Evolutionary conservation across 2,888 invertebrate genomes (phyloP), one percentile per base, ranked within the genome.

Genomic region (Eupithecia abbreviata): DNA sequence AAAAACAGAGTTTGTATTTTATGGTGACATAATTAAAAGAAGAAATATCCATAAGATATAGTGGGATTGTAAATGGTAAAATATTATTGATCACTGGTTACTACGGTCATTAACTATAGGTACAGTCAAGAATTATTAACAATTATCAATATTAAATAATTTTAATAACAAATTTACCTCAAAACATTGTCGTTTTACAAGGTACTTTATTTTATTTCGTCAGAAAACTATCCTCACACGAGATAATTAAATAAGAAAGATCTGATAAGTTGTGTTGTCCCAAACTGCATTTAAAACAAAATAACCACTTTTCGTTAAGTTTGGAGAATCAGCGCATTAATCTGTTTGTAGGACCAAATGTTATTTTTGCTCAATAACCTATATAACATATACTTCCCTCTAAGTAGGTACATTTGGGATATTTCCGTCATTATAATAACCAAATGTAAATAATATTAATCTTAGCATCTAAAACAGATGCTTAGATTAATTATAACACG

Each of bases 401-500:
- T 18, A 12, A 47, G 49, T 42, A 58, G 30, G 45, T 47, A 30
- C 58, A 58, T 74, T 65, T 41, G 18, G 65, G 51, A 71, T 68
- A 43, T 65, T 66, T 45, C 49, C 62, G 18, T 62, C 30, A 68
- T 58, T 68, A 69, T 73, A 70, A 65, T 47, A 47, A 43, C 7
- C 12, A 74, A 71, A 68, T 4, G 6, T 30, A 30, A 30, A 30
- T 30, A 30, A 30, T 30, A 30, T 30, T 30, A 30, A 30, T 30
- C 30, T 30, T 30, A 30, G 30, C 30, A n/a, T 74, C 74, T 77
- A 43, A 7, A 2, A n/a, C 66, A 74, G 13, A n/a, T 18, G 18
- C 55, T 77, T 72, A 74, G 30, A 72, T 72, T 73, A 74, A 77
- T 72, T 30, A 30, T 62, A 62, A 62, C 62, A 62, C 3, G 62